Evolutionary conservation across 2,113 vertebrate species (phyloP), one percentile per base, ranked within the genome.

Genomic region (Protobothrops mucrosquamatus): DNA sequence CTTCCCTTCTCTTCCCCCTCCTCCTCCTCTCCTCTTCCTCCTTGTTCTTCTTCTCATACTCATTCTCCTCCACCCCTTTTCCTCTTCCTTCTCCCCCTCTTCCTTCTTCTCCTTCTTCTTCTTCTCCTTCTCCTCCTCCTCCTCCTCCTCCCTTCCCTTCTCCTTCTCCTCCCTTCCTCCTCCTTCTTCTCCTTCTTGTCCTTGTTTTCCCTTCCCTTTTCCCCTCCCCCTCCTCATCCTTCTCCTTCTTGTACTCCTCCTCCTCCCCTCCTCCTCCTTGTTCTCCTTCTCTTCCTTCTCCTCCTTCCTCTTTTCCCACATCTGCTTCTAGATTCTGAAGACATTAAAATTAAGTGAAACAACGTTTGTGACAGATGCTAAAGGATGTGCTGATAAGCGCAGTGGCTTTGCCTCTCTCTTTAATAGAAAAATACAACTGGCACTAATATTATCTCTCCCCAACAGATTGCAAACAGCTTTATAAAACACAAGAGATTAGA

Each of bases 191-290:
- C 3, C 0, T 29, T 10, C 3, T 64, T 3, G 1, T 64, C 0
- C 3, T 12, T 11, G 3, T n/a, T 1, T 4, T 14, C 2, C 4
- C 26, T 0, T 24, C 22, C 7, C 7, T 20, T 2, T 18, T 22
- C 1, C 8, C 1, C 5, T 22, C 7, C 11, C n/a, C 61, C 11
- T 29, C 11, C 26, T 64, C 26, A 1, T 61, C 9, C 8, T 61
- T 3, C 24, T 23, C 2, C 15, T 23, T 3, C 59, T n/a, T 3
- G 8, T 57, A 4, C 20, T 51, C 20, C 5, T 23, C 56, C 56
- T 23, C 12, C 61, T 3, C 11, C n/a, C 61, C 11, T 29, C 11
- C 26, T 64, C 26, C 3, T 61, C 9, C 8, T 61, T 3, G 0
- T 61, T 3, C 24, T 23, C 2, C 15, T 23, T 3, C 59, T n/a